Conservation (phyloP, 2,113 vertebrate genomes). For the Protobothrops flavoviridis region DNA sequence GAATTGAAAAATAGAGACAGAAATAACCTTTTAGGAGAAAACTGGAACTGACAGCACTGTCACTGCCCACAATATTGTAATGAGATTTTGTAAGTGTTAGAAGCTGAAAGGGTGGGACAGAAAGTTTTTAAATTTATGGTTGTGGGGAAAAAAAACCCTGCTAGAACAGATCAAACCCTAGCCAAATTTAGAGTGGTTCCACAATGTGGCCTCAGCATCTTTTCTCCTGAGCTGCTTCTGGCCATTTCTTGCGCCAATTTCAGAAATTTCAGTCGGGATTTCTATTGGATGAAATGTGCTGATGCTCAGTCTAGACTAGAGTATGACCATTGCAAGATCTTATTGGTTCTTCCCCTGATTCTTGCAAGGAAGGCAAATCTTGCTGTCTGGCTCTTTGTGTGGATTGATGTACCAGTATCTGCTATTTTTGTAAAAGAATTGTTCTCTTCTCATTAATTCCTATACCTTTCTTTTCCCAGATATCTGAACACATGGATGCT, state of each 20-base stretch:
- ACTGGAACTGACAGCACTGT: not conserved
- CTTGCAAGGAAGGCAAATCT: not conserved
- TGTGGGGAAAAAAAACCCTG: not conserved
- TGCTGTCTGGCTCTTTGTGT: not conserved
- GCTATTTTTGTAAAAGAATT: not conserved
- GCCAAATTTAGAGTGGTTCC: not conserved
- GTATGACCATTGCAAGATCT: not conserved
- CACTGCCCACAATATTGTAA: not conserved
- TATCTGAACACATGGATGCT: not conserved
- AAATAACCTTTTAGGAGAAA: not conserved
- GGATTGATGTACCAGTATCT: not conserved
- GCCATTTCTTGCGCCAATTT: not conserved
- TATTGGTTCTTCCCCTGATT: not conserved
- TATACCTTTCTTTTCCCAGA: not conserved
- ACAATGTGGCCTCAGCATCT: not conserved
- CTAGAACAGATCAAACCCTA: not conserved
- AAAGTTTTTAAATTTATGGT: not conserved
- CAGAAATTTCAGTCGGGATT: not conserved
- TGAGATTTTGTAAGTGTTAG: not conserved
- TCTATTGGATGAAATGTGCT: not conserved
- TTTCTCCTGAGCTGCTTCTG: not conserved
- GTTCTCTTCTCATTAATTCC: not conserved
- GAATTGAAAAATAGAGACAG: not conserved
- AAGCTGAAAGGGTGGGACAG: not conserved
- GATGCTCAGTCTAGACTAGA: not conserved